Evolutionary conservation across 2,888 invertebrate species (phyloP).

Genomic region (Chesias legatella): DNA sequence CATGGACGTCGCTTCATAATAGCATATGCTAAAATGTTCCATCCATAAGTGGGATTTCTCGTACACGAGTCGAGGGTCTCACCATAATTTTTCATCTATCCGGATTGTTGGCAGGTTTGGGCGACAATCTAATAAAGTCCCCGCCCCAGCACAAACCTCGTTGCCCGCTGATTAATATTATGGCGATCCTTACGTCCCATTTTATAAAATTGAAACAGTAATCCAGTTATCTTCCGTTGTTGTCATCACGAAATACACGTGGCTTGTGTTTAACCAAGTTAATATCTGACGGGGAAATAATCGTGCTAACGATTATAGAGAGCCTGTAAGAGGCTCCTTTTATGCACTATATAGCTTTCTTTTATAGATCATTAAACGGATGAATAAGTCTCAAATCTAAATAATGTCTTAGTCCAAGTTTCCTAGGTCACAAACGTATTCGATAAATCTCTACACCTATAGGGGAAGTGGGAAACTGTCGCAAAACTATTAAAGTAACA

Average conservation of each 20-base stretch:
- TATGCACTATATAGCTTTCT: too few relatives aligned
- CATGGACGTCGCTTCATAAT: too few relatives aligned
- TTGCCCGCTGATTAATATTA: slow-evolving; percentile 77
- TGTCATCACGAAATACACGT: slow-evolving; percentile 3
- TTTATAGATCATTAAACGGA: too few relatives aligned
- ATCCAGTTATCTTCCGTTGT: slow-evolving; percentile 39
- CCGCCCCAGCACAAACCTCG: slow-evolving; percentile 68
- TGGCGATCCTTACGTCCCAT: slow-evolving; percentile 50
- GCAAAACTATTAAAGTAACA: slow-evolving; percentile 11
- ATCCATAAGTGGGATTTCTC: too few relatives aligned
- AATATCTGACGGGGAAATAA: too few relatives aligned
- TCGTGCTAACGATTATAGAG: too few relatives aligned
- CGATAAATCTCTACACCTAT: background rate
- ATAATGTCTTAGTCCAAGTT: too few relatives aligned
- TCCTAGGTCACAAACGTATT: background rate
- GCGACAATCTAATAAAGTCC: slow-evolving; percentile 75
- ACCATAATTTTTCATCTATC: slow-evolving; percentile 17
- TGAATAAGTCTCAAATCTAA: too few relatives aligned
- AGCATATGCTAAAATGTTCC: too few relatives aligned
- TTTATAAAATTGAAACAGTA: slow-evolving; percentile 61
- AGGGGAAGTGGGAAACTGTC: slow-evolving; percentile 4
- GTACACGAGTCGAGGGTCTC: slow-evolving; percentile 12
- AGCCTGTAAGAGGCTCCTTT: too few relatives aligned
- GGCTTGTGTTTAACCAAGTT: too few relatives aligned
- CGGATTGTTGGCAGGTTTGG: slow-evolving; percentile 60